phyloP scores from a whole-genome alignment of 37 sponge, comb jelly and placozoan species.

The Lycopodina hypogea region DNA sequence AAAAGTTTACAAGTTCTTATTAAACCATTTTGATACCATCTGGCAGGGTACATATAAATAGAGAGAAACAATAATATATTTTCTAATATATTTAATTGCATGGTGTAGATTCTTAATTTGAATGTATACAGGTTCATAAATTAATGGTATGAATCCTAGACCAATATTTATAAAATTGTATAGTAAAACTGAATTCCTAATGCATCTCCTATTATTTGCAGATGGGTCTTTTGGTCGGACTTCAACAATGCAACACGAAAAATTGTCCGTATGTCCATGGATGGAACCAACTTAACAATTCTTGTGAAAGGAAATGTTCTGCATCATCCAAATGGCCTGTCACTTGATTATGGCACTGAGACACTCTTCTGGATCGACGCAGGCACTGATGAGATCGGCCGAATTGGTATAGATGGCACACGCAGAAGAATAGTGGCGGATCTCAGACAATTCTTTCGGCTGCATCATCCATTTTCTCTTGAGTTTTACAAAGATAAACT shows the following conservation, averaged over 20 bases:
- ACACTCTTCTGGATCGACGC: slow-evolving; percentile 42
- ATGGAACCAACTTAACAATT: slow-evolving; percentile 30
- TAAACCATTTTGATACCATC: no score
- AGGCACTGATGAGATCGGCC: not conserved
- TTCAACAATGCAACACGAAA: slow-evolving; percentile 14
- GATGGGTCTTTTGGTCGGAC: slow-evolving; percentile 65
- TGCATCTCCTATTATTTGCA: not conserved
- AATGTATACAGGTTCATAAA: no score
- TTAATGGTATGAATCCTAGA: no score
- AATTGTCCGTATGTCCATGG: slow-evolving; percentile 65
- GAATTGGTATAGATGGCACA: slow-evolving; percentile 4
- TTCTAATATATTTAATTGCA: no score
- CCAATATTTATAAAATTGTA: no score
- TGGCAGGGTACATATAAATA: no score
- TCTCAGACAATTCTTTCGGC: not conserved
- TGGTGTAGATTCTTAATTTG: no score
- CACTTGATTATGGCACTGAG: slow-evolving; percentile 14
- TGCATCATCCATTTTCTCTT: slow-evolving; percentile 48
- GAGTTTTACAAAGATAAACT: slow-evolving; percentile 24
- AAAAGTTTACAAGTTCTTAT: no score
- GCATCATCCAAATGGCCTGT: slow-evolving; percentile 32
- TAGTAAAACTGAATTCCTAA: no score
- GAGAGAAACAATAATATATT: no score
- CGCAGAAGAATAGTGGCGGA: not conserved
- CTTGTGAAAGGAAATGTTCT: slow-evolving; percentile 18